These are phyloP conservation scores for Lagocephalus sceleratus DNA, from an alignment of 2,797 vertebrate species.

Conservation along the genomic window DNA sequence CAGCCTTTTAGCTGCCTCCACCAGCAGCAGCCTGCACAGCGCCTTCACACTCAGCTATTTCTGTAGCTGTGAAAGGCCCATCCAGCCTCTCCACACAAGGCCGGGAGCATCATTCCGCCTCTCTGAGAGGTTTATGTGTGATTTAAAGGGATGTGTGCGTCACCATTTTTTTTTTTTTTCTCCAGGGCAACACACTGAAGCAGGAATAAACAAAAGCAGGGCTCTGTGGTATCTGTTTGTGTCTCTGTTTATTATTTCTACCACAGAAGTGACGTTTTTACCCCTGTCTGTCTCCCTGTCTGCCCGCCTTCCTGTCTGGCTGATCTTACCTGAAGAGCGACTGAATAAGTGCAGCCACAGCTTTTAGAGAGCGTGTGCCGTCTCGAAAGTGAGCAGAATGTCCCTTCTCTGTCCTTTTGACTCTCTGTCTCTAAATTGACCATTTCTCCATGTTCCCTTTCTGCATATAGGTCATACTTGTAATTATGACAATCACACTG, in stretches of 20 bases:
- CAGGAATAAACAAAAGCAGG: constrained; percentile 40
- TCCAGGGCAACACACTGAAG: constrained; percentile 18
- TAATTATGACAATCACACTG: constrained; percentile 61
- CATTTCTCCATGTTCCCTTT: constrained; percentile 51
- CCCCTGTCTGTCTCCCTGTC: neutral
- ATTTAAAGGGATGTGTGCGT: constrained; percentile 21
- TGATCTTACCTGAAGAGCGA: too few relatives aligned
- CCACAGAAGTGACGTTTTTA: neutral
- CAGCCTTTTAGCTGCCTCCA: constrained; percentile 47
- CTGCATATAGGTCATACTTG: constrained; percentile 66
- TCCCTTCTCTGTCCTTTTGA: constrained; percentile 18
- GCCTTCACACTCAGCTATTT: constrained; percentile 45
- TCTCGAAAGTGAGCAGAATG: constrained; percentile 25
- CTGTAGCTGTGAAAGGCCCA: constrained; percentile 47
- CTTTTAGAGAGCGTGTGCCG: constrained; percentile 3
- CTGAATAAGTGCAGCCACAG: neutral
- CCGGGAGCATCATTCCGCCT: constrained; percentile 35
- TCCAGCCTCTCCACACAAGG: constrained; percentile 39
- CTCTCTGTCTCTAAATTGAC: constrained; percentile 52
- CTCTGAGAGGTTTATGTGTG: constrained; percentile 22
- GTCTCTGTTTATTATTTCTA: constrained; percentile 35
- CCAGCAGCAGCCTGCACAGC: constrained; percentile 12
- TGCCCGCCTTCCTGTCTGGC: neutral
- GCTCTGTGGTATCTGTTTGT: constrained; percentile 29
- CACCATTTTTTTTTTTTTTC: constrained; percentile 5